These are phyloP conservation scores for Thalassarche chlororhynchos DNA, from an alignment of 2,113 vertebrate genomes.

Conservation along the genomic window DNA sequence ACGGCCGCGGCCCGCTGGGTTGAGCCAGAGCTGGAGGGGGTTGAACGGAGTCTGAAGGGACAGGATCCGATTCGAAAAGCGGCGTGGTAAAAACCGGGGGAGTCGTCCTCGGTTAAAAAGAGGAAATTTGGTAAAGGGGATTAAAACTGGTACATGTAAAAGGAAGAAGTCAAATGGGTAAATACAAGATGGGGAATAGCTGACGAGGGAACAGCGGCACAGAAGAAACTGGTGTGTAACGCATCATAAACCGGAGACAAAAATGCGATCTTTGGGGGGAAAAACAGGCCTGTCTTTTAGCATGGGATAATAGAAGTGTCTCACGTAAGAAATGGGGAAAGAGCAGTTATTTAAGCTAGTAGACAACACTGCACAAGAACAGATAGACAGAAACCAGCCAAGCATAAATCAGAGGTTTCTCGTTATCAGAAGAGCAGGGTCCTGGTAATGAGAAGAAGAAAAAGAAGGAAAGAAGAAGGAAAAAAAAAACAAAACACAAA, in stretches of 20 bases:
- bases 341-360: background rate
- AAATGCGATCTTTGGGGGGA: rapidly evolving
- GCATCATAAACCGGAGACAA: background rate
- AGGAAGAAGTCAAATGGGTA: background rate
- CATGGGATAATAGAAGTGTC: background rate
- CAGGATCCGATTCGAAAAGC: rapidly evolving
- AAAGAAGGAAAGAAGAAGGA: background rate
- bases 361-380: background rate
- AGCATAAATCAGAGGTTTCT: background rate
- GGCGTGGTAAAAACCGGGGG: rapidly evolving
- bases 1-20: too few species aligned
- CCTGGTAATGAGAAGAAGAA: background rate
- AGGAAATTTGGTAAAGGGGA: too few species aligned
- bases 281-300: rapidly evolving
- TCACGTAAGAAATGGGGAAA: background rate
- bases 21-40: rapidly evolving
- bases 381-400: background rate
- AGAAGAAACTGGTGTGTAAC: background rate
- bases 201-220: background rate
- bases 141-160: rapidly evolving
- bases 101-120: rapidly evolving
- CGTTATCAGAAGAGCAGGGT: background rate
- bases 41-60: rapidly evolving
- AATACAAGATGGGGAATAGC: background rate
- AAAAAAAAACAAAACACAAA: too few species aligned